These are phyloP conservation scores for Lophius piscatorius DNA, from an alignment of 2,113 vertebrate genomes.

Conservation along the genomic window DNA sequence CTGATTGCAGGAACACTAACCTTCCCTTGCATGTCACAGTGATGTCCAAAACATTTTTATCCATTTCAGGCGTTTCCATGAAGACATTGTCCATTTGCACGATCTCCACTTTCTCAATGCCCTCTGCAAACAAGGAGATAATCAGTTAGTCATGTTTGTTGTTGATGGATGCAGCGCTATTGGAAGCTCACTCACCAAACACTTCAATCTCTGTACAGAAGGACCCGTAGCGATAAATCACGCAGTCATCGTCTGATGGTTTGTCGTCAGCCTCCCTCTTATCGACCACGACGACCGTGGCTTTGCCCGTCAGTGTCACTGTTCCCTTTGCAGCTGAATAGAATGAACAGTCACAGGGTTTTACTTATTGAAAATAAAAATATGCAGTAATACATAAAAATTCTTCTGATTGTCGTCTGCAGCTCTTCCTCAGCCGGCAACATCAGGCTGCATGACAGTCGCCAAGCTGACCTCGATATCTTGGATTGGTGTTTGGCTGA, in stretches of 20 bases:
- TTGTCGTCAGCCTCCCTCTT: conserved; percentile 77
- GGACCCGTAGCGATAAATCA: conserved; percentile 92
- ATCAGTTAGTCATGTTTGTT: accelerated
- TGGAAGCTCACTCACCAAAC: conserved; percentile 82
- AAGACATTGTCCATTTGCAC: conserved; percentile 80
- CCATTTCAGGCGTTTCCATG: conserved; percentile 46
- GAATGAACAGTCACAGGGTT: neutral
- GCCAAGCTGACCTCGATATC: too few species aligned
- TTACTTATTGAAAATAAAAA: too few species aligned
- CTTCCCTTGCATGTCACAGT: conserved; percentile 91
- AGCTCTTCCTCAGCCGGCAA: too few species aligned
- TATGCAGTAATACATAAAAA: too few species aligned
- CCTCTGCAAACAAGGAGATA: conserved; percentile 80
- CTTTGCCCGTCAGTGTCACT: conserved; percentile 38
- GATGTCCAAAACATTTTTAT: conserved; percentile 84
- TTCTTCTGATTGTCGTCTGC: too few species aligned
- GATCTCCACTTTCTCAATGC: conserved; percentile 89
- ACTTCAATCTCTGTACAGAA: conserved; percentile 86
- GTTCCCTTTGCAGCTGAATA: conserved; percentile 22
- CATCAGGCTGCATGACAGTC: too few species aligned
- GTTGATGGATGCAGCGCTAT: neutral
- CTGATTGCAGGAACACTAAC: conserved; percentile 64
- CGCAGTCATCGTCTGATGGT: conserved; percentile 73
- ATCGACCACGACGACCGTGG: conserved; percentile 62
- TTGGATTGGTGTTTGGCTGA: too few species aligned